Conservation (phyloP, 1,140 invertebrate genomes). For the Nixonia krombeini region DNA sequence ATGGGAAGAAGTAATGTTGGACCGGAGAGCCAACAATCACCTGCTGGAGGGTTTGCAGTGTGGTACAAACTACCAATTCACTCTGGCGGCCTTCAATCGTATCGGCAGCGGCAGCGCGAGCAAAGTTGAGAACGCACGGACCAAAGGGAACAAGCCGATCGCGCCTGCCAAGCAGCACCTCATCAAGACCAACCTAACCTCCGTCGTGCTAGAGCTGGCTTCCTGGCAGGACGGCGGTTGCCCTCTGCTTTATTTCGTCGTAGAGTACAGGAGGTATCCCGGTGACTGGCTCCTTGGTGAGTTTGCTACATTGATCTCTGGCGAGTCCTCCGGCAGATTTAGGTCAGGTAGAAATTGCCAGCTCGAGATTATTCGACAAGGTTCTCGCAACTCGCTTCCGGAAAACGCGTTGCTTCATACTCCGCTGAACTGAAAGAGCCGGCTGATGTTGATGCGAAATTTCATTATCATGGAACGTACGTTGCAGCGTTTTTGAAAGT, state of each 20-base stretch:
- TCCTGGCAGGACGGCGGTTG: conserved; percentile 79
- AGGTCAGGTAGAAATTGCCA: neutral
- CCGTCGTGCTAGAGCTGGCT: conserved; percentile 74
- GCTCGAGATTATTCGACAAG: neutral
- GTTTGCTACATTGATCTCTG: conserved; percentile 3
- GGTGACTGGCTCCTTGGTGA: conserved; percentile 70
- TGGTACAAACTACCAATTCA: conserved; percentile 75
- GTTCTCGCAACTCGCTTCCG: neutral
- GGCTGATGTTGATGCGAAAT: too few species aligned
- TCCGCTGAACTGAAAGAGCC: neutral
- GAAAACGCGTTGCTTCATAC: neutral
- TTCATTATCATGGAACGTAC: too few species aligned
- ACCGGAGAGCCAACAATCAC: conserved; percentile 67
- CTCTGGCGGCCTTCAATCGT: conserved; percentile 71
- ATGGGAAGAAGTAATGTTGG: conserved; percentile 74
- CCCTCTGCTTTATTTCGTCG: conserved; percentile 76
- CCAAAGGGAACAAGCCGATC: conserved; percentile 74
- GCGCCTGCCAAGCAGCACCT: conserved; percentile 70
- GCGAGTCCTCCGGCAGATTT: neutral
- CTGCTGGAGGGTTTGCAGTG: conserved; percentile 74
- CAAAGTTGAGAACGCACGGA: conserved; percentile 71
- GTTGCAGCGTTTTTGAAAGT: too few species aligned
- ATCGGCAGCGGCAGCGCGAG: conserved; percentile 74
- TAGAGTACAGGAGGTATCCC: conserved; percentile 75
- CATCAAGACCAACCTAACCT: conserved; percentile 76